Evolutionary conservation across 2,888 invertebrate genomes (phyloP).

Genomic region (Hyppa rectilinea): DNA sequence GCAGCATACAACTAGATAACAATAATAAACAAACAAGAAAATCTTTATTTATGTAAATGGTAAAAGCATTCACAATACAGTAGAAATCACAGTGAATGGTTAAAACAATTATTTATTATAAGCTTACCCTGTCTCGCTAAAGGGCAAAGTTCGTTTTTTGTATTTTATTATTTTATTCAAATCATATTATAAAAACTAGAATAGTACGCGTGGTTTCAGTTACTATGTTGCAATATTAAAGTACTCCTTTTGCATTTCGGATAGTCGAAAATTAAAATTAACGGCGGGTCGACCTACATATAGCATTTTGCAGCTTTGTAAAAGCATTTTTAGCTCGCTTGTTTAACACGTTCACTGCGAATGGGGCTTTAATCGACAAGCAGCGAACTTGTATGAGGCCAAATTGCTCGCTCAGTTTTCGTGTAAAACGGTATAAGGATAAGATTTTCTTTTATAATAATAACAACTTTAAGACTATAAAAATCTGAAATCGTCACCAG

Average conservation of each 20-base stretch:
- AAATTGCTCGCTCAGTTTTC: slow-evolving; percentile 39
- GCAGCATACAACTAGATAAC: too few relatives aligned
- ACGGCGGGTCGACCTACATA: slow-evolving; percentile 31
- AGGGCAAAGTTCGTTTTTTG: background rate
- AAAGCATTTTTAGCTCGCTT: slow-evolving; percentile 54
- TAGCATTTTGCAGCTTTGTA: slow-evolving; percentile 46
- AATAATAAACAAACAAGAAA: too few relatives aligned
- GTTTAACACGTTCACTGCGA: slow-evolving; percentile 47
- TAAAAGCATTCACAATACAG: background rate
- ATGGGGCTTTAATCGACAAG: slow-evolving; percentile 34
- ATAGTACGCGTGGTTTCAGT: slow-evolving; percentile 15
- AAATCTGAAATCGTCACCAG: background rate
- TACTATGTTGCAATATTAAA: slow-evolving; percentile 19
- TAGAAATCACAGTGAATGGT: background rate
- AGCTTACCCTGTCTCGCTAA: background rate
- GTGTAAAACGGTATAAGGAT: slow-evolving; percentile 16
- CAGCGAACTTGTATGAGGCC: slow-evolving; percentile 15
- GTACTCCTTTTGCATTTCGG: slow-evolving; percentile 41
- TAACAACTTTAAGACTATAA: background rate
- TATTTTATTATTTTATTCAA: background rate
- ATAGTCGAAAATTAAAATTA: slow-evolving; percentile 58
- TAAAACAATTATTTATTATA: background rate
- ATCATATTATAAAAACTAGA: background rate
- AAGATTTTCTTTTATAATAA: background rate
- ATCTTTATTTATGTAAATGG: too few relatives aligned